These are phyloP conservation scores for Whitmania pigra DNA, from an alignment of 1,140 invertebrate species.

Conservation along the genomic window DNA sequence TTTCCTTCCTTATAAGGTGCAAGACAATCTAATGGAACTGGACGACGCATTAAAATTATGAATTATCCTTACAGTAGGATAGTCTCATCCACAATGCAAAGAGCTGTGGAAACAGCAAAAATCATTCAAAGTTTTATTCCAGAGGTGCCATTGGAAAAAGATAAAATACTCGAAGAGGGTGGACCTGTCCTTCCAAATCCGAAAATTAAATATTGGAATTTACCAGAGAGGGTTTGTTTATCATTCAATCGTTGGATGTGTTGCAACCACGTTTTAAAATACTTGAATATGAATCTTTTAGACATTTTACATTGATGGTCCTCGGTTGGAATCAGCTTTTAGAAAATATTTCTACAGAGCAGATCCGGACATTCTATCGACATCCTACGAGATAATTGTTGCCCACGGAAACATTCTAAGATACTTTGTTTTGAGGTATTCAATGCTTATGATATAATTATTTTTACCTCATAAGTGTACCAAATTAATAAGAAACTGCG, in stretches of 20 bases:
- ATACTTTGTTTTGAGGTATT: conserved; percentile 21
- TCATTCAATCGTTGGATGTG: background rate
- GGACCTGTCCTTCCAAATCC: conserved; percentile 19
- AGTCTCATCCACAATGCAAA: conserved; percentile 13
- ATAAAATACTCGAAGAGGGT: conserved; percentile 20
- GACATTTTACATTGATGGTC: conserved; percentile 20
- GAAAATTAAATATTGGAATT: conserved; percentile 20
- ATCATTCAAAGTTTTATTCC: conserved; percentile 19
- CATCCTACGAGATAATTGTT: conserved; percentile 22
- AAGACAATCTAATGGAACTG: conserved; percentile 18
- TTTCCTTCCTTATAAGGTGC: background rate
- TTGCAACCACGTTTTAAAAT: background rate
- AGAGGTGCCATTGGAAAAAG: conserved; percentile 13
- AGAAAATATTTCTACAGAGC: conserved; percentile 23
- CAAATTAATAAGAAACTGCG: too few species aligned
- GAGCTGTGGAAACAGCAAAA: conserved; percentile 22
- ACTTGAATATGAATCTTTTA: background rate
- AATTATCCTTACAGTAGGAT: conserved; percentile 15
- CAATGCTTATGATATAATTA: background rate
- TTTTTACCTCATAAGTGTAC: too few species aligned
- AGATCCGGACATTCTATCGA: background rate
- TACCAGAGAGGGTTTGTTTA: background rate
- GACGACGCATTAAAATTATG: conserved; percentile 15
- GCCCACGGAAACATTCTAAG: conserved; percentile 23
- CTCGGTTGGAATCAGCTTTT: conserved; percentile 22